Evolutionary conservation across 2,888 invertebrate species (phyloP), one percentile per base, ranked within the genome.

Genomic region (Parapristionchus giblindavisi): DNA sequence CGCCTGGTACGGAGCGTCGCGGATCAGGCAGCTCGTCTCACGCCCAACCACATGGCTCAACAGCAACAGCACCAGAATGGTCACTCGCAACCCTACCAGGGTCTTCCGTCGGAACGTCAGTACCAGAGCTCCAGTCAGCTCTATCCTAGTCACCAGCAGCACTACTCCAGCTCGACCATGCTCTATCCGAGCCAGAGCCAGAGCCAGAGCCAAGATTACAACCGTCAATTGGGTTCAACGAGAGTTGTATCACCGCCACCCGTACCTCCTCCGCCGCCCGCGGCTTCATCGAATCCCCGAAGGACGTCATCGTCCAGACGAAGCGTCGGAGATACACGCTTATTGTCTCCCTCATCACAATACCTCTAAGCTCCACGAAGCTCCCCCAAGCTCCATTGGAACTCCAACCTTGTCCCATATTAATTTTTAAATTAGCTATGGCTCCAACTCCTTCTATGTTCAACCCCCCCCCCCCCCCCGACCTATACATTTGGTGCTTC

Each of bases 1-100:
- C 80, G 85, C 60, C 77, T 85, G 76, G 78, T 81, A 24, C 76
- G 82, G n/a, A 79, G 76, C 32, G 84, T 85, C 11, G 76, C 80
- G 4, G 80, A 81, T 36, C 77, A 79, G n/a, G 77, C 78, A 3
- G 75, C 77, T 29, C 78, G 81, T 4, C 78, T 79, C 27, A 71
- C 77, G 14, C 77, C 77, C 29, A 63, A 68, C 17, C 68, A 68
- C 11, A 78, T 77, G 36, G 40, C 61, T 17, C 51, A 63, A 43
- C 60, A 70, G 27, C 75, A 38, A 8, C 36, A 63, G 27, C 56
- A 38, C n/a, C 60, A 70, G 27, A n/a, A n/a, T n/a, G n/a, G n/a
- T n/a, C n/a, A n/a, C n/a, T n/a, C n/a, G n/a, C n/a, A n/a, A n/a
- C n/a, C n/a, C n/a, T n/a, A n/a, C n/a, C n/a, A n/a, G n/a, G n/a